phyloP scores from a whole-genome alignment of 2,888 invertebrate species.

The Rhamphomyia laevipes region DNA sequence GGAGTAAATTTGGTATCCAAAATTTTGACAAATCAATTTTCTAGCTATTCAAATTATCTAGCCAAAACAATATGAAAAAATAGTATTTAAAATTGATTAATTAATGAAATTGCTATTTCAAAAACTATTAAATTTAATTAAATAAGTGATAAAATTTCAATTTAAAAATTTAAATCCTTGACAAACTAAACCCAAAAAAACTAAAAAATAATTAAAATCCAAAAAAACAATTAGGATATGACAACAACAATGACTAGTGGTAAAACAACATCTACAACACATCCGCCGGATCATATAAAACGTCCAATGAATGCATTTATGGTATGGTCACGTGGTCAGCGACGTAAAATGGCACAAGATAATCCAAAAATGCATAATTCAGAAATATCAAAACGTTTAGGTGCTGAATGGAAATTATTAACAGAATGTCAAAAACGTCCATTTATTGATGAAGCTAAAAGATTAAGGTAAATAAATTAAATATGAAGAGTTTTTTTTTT shows the following conservation, averaged over 20 bases:
- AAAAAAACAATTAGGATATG: too few relatives aligned
- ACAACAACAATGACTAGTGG: too few relatives aligned
- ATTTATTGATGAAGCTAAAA: constrained; percentile 91
- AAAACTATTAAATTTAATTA: neutral
- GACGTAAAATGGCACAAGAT: constrained; percentile 86
- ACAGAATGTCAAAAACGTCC: constrained; percentile 82
- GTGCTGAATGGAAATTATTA: constrained; percentile 87
- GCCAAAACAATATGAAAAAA: too few relatives aligned
- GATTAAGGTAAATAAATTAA: constrained; percentile 49
- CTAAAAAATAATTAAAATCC: too few relatives aligned
- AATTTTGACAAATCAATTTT: too few relatives aligned
- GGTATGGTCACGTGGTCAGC: constrained; percentile 88
- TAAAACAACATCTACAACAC: constrained; percentile 1
- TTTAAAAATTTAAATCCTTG: neutral
- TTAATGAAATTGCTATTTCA: too few relatives aligned
- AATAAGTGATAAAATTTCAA: neutral
- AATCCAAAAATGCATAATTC: constrained; percentile 90
- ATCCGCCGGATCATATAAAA: constrained; percentile 68
- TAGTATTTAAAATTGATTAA: too few relatives aligned
- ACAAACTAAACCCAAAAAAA: neutral
- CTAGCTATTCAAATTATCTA: too few relatives aligned
- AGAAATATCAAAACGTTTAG: constrained; percentile 81
- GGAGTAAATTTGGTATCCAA: too few relatives aligned
- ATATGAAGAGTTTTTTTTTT: too few relatives aligned
- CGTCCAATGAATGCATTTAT: constrained; percentile 98